Conservation (phyloP, 2,113 vertebrate genomes). For the Petromus typicus region DNA sequence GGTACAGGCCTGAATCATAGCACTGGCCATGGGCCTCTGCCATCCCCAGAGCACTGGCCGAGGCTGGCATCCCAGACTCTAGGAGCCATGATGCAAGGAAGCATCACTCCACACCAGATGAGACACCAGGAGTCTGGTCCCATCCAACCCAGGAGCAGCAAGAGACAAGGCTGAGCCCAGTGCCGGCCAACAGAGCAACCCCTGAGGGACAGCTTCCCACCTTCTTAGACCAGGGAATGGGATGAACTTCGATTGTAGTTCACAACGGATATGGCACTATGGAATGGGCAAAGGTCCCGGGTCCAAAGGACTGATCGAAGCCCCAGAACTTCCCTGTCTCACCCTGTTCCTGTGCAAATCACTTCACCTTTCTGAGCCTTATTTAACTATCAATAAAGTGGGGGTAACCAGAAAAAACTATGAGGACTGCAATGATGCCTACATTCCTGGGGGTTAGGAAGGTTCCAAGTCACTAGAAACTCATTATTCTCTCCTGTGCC, state of each 20-base stretch:
- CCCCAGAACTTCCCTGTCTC: neutral
- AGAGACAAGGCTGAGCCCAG: neutral
- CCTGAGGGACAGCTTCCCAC: neutral
- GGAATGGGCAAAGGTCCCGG: neutral
- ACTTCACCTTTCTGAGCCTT: neutral
- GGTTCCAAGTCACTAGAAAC: neutral
- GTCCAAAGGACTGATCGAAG: neutral
- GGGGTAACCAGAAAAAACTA: too few species aligned
- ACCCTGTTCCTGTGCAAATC: neutral
- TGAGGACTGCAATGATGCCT: neutral
- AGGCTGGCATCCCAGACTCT: neutral
- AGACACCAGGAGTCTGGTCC: neutral
- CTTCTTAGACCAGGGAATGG: neutral
- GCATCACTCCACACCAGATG: fast-evolving
- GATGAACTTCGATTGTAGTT: neutral
- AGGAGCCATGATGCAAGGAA: neutral
- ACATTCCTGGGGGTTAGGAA: neutral
- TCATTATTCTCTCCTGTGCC: neutral
- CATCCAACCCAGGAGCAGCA: neutral
- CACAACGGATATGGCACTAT: too few species aligned
- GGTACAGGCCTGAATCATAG: neutral
- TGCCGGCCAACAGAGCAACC: neutral
- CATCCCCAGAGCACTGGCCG: neutral
- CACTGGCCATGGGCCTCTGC: neutral
- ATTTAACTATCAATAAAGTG: neutral